These are phyloP conservation scores for Ennomos fuscantarius DNA, from an alignment of 2,888 invertebrate genomes.

Conservation along the genomic window DNA sequence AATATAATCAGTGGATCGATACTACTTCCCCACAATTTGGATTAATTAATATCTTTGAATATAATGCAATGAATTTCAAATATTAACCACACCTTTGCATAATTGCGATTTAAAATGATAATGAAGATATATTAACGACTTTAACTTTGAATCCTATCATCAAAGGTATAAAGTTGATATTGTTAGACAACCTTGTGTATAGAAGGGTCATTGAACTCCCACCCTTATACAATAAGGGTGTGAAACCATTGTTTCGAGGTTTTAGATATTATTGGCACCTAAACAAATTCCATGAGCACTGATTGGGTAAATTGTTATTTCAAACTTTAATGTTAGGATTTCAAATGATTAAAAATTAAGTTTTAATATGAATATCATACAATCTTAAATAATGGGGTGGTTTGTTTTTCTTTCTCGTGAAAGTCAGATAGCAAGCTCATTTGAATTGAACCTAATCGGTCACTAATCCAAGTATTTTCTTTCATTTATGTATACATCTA, in stretches of 20 bases:
- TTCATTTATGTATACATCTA: no score
- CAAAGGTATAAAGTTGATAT: slow-evolving; percentile 25
- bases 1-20: slow-evolving; percentile 8
- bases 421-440: no score
- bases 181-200: slow-evolving; percentile 23
- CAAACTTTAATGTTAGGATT: no score
- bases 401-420: no score
- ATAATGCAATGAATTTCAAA: slow-evolving; percentile 48
- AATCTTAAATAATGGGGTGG: no score
- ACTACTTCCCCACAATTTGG: slow-evolving; percentile 19
- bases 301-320: slow-evolving; percentile 19
- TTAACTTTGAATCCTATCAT: slow-evolving; percentile 17
- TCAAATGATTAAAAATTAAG: no score
- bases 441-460: no score
- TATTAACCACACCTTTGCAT: slow-evolving; percentile 54
- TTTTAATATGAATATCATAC: no score
- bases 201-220: slow-evolving; percentile 54
- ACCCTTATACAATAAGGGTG: slow-evolving; percentile 58
- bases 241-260: slow-evolving; percentile 61
- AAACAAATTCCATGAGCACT: slow-evolving; percentile 41
- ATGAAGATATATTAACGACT: slow-evolving; percentile 38
- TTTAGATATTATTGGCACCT: slow-evolving; percentile 57
- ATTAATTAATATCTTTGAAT: slow-evolving; percentile 25
- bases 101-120: slow-evolving; percentile 51
- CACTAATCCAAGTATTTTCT: no score